Evolutionary conservation across 2,888 invertebrate genomes (phyloP).

Genomic region (Leptinotarsa juncta): DNA sequence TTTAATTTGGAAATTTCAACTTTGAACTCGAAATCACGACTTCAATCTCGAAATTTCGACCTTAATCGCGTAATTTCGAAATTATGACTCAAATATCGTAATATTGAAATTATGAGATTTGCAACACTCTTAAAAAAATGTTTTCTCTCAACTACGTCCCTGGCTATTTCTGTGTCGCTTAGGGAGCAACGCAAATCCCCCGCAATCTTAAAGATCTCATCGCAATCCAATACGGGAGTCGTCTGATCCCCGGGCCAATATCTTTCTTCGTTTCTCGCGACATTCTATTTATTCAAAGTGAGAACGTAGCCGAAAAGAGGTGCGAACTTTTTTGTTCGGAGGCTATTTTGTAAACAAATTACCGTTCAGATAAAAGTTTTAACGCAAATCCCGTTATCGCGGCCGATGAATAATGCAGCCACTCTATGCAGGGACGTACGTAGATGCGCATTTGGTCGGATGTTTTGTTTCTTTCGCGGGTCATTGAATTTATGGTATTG

Average conservation of each 20-base stretch:
- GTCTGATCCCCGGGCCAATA: slow-evolving; percentile 64
- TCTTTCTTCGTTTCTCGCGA: slow-evolving; percentile 51
- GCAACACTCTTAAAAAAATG: neutral
- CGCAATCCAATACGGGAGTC: slow-evolving; percentile 64
- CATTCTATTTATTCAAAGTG: slow-evolving; percentile 64
- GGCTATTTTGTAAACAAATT: slow-evolving; percentile 67
- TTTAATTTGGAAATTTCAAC: no score
- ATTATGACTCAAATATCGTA: no score
- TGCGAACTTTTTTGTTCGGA: slow-evolving; percentile 63
- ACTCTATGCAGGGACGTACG: slow-evolving; percentile 5
- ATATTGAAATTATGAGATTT: no score
- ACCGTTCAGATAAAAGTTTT: slow-evolving; percentile 65
- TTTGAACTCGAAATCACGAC: no score
- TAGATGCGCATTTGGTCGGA: neutral
- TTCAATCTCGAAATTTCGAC: no score
- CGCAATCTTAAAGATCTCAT: slow-evolving; percentile 66
- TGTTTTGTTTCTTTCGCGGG: neutral
- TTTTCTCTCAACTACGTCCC: slow-evolving; percentile 18
- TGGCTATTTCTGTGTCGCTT: slow-evolving; percentile 65
- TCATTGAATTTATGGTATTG: no score
- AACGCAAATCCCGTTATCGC: slow-evolving; percentile 65
- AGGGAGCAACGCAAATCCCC: slow-evolving; percentile 66
- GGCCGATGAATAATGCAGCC: slow-evolving; percentile 64
- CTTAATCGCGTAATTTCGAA: no score
- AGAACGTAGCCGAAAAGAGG: slow-evolving; percentile 52